These are phyloP conservation scores for Biston stratarius DNA, from an alignment of 2,888 invertebrate genomes.

Conservation along the genomic window DNA sequence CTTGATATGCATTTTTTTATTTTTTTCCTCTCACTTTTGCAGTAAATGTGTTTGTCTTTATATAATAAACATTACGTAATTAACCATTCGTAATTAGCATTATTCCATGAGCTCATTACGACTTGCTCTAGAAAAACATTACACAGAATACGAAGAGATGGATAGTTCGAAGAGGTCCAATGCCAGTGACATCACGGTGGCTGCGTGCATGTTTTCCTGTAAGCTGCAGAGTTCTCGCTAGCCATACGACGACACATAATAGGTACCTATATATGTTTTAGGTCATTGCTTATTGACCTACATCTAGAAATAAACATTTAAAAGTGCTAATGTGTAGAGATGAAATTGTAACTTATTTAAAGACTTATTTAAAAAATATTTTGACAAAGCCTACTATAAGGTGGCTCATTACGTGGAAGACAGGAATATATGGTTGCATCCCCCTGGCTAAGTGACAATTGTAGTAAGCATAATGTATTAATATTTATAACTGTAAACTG, in stretches of 20 bases:
- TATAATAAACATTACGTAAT: not conserved
- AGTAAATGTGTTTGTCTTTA: not conserved
- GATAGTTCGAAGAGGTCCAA: constrained; percentile 12
- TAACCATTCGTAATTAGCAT: not conserved
- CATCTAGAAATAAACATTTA: not conserved
- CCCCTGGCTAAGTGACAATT: too few species aligned
- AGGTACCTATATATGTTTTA: constrained; percentile 21
- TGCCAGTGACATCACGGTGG: constrained; percentile 37
- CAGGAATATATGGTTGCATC: too few species aligned
- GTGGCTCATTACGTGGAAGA: too few species aligned
- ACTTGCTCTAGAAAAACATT: not conserved
- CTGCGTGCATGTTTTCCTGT: constrained; percentile 37
- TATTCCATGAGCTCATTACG: constrained; percentile 7
- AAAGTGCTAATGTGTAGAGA: too few species aligned
- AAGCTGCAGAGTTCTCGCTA: constrained; percentile 34
- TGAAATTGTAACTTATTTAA: too few species aligned
- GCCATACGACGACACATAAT: constrained; percentile 26
- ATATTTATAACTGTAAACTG: too few species aligned
- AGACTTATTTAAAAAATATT: too few species aligned
- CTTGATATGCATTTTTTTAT: not conserved
- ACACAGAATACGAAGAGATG: not conserved
- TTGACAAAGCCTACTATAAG: too few species aligned
- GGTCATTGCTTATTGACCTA: constrained; percentile 7
- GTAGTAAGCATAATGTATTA: too few species aligned
- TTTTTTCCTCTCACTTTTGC: too few species aligned